Conservation (phyloP, 1,140 invertebrate genomes). For the Orius laevigatus region DNA sequence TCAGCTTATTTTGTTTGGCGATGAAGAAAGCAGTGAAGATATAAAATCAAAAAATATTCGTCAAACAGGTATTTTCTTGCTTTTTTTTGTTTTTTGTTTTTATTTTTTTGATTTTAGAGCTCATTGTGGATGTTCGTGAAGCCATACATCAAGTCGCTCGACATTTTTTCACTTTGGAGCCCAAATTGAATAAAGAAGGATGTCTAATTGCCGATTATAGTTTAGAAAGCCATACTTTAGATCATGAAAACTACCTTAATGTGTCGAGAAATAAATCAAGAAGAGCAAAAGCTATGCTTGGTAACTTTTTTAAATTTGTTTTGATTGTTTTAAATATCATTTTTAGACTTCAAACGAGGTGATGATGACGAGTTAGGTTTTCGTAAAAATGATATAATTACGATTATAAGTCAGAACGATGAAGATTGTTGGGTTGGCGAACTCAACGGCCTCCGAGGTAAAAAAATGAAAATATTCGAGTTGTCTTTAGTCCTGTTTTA, state of each 20-base stretch:
- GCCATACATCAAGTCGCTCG: constrained; percentile 79
- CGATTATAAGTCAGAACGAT: constrained; percentile 93
- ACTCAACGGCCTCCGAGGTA: constrained; percentile 82
- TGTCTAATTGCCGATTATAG: constrained; percentile 80
- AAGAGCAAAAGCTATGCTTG: constrained; percentile 83
- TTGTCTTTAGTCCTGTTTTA: constrained; percentile 20
- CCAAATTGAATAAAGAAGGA: constrained; percentile 51
- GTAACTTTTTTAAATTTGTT: constrained; percentile 26
- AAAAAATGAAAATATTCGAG: constrained; percentile 11
- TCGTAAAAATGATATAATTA: constrained; percentile 95
- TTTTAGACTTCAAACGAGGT: constrained; percentile 85
- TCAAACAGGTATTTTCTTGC: constrained; percentile 48
- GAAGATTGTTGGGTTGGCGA: constrained; percentile 99
- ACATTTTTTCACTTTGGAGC: constrained; percentile 72
- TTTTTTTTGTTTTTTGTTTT: background rate
- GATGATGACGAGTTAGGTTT: constrained; percentile 98
- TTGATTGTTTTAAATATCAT: constrained; percentile 13
- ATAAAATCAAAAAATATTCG: constrained; percentile 92
- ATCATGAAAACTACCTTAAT: constrained; percentile 87
- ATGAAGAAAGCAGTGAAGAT: constrained; percentile 54
- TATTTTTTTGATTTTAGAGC: constrained; percentile 40
- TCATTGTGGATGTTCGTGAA: constrained; percentile 90
- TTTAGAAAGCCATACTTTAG: constrained; percentile 85
- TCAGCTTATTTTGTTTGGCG: constrained; percentile 76
- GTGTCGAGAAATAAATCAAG: constrained; percentile 72